Conservation (phyloP, 2,888 invertebrate species). For the Caenorhabditis sinica region DNA sequence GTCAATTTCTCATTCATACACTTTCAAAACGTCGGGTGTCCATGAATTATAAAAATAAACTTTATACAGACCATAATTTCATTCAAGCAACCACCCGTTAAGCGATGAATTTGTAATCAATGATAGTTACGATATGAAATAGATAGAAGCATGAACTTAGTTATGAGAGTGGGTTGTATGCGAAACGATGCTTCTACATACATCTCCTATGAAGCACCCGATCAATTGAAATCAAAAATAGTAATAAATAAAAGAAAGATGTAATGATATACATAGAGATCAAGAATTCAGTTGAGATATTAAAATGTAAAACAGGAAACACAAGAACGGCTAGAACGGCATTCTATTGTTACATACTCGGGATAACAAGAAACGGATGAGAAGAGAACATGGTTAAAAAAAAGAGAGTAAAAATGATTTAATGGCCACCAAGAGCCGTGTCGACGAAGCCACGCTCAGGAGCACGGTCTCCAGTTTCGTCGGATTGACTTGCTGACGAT, state of each 20-base stretch:
- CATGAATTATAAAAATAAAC: neutral
- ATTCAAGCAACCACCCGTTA: too few relatives aligned
- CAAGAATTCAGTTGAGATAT: neutral
- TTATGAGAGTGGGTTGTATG: too few relatives aligned
- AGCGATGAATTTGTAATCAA: too few relatives aligned
- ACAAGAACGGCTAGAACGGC: neutral
- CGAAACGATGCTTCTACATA: too few relatives aligned
- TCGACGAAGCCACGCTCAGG: constrained; percentile 81
- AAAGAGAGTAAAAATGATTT: constrained; percentile 12
- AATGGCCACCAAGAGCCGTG: constrained; percentile 79
- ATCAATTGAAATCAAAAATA: neutral
- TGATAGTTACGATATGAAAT: too few relatives aligned
- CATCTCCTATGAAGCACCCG: neutral
- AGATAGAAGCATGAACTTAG: too few relatives aligned
- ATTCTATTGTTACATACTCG: too few relatives aligned
- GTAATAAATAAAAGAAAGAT: neutral
- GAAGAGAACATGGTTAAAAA: constrained; percentile 6
- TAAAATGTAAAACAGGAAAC: neutral
- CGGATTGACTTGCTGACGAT: constrained; percentile 27
- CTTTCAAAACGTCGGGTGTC: neutral
- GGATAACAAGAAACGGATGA: neutral
- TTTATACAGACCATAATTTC: neutral
- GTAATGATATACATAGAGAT: neutral
- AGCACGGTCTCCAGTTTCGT: constrained; percentile 69
- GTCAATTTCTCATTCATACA: neutral